Evolutionary conservation across 2,888 invertebrate genomes (phyloP).

Genomic region (Pyralis farinalis): DNA sequence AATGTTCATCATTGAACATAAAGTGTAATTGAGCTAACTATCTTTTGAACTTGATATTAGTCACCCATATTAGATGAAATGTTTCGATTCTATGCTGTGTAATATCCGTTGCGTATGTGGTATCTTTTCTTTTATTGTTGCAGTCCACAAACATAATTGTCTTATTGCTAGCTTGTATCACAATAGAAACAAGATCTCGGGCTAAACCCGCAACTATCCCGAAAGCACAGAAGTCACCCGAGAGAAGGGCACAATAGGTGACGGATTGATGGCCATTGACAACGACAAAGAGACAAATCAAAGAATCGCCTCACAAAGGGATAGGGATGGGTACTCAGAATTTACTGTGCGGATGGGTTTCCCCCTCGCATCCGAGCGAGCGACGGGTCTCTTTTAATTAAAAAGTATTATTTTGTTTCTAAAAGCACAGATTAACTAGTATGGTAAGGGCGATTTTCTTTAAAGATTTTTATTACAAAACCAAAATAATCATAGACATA

Average conservation of each 20-base stretch:
- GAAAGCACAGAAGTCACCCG: slow-evolving; percentile 7
- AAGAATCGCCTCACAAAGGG: slow-evolving; percentile 35
- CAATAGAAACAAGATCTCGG: slow-evolving; percentile 1
- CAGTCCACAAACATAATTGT: no score
- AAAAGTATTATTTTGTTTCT: slow-evolving; percentile 7
- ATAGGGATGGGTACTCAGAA: slow-evolving; percentile 11
- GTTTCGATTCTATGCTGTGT: no score
- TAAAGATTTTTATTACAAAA: no score
- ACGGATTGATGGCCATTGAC: slow-evolving; percentile 47
- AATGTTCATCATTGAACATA: no score
- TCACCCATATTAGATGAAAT: no score
- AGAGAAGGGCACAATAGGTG: slow-evolving; percentile 36
- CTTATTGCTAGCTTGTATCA: no score
- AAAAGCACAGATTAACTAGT: background rate
- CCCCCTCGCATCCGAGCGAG: slow-evolving; percentile 17
- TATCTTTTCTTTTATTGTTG: background rate
- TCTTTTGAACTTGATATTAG: no score
- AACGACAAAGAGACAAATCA: slow-evolving; percentile 47
- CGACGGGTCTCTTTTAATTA: slow-evolving; percentile 9
- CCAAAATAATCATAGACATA: no score
- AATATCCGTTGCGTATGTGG: no score
- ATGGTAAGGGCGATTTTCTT: no score
- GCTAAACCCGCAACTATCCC: slow-evolving; percentile 1
- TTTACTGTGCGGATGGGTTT: slow-evolving; percentile 13
- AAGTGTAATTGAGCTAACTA: no score